phyloP scores from a whole-genome alignment of 2,888 invertebrate genomes.

The Emmelina monodactyla region DNA sequence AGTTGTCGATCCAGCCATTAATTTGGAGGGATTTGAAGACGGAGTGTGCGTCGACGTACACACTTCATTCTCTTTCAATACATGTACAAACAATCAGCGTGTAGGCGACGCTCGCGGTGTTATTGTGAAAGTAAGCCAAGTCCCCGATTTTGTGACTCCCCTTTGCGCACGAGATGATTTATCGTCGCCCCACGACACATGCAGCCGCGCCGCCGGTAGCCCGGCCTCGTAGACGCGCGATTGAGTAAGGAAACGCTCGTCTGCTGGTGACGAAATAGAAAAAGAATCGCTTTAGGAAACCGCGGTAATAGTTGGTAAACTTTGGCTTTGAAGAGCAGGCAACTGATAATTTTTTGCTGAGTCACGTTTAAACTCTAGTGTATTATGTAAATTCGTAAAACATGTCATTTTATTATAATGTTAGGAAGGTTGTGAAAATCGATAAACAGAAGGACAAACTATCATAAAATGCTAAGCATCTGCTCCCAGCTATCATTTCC shows the following conservation, averaged over 20 bases:
- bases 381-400: no score
- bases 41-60: not conserved
- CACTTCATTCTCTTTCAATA: conserved; percentile 1
- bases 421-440: no score
- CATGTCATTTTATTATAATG: no score
- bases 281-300: no score
- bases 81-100: conserved; percentile 12
- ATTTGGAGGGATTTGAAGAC: no score
- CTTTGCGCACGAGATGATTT: conserved; percentile 48
- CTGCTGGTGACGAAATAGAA: conserved; percentile 11
- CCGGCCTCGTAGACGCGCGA: conserved; percentile 22
- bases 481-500: not conserved
- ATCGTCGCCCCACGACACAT: conserved; percentile 55
- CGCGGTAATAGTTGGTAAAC: no score
- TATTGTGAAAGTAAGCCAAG: conserved; percentile 47
- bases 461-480: conserved; percentile 1
- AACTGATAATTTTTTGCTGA: no score
- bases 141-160: conserved; percentile 38
- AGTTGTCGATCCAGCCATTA: no score
- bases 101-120: conserved; percentile 21
- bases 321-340: no score
- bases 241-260: conserved; percentile 23
- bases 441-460: not conserved
- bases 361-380: no score
- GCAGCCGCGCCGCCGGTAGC: conserved; percentile 39